A percentile compares a stretch with the other conserved stretches of the same genome.
These are phyloP conservation scores for Thamnophis elegans DNA, from an alignment of 2,797 vertebrate genomes.

Conservation along the genomic window DNA sequence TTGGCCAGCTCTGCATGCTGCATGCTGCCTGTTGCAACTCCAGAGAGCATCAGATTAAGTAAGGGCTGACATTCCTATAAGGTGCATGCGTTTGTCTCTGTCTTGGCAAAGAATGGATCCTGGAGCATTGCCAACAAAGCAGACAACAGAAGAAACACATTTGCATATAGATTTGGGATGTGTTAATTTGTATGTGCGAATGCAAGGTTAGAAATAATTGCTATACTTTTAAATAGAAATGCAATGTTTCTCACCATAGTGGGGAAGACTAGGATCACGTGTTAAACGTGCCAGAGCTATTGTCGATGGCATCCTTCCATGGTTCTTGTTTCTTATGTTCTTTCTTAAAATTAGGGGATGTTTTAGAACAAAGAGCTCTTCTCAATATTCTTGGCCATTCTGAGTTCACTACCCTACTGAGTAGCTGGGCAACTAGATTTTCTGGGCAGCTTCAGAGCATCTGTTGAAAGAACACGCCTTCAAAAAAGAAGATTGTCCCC, in stretches of 20 bases:
- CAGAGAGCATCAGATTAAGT: neutral
- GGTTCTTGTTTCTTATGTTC: neutral
- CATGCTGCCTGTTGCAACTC: neutral
- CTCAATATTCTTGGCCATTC: neutral
- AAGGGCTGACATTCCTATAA: neutral
- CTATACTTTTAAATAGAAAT: neutral
- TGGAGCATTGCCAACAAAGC: neutral
- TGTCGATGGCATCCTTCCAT: neutral
- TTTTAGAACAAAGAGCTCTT: neutral
- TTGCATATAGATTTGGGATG: neutral
- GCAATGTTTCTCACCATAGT: neutral
- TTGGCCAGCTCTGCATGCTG: neutral
- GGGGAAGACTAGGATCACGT: neutral
- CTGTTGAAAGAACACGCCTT: neutral
- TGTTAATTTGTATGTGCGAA: neutral
- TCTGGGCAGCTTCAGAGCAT: neutral
- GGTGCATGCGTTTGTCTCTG: neutral
- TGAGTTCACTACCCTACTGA: neutral
- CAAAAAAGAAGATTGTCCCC: neutral
- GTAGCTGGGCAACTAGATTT: neutral
- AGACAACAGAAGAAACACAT: neutral
- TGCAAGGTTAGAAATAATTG: neutral
- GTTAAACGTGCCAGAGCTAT: neutral
- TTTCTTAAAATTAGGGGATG: neutral
- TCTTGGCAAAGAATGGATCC: neutral